These are phyloP conservation scores for Sarcophaga bullata DNA, from an alignment of 1,140 invertebrate species.

Conservation along the genomic window DNA sequence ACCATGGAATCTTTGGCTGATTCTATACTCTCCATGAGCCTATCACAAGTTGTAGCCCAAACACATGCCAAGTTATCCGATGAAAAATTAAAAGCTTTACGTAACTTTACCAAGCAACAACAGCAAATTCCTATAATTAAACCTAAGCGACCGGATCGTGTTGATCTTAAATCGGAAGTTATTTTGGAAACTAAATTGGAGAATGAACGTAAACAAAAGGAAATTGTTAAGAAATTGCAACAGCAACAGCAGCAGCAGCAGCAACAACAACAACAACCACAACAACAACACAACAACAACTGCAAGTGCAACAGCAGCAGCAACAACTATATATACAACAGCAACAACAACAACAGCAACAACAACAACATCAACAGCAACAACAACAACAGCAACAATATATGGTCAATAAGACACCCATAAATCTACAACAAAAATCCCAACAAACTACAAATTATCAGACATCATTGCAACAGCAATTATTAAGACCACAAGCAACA, in stretches of 20 bases:
- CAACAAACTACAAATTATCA: not conserved
- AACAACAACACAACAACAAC: slow-evolving; percentile 14
- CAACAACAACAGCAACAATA: not conserved
- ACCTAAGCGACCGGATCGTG: slow-evolving; percentile 60
- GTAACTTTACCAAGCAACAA: slow-evolving; percentile 47
- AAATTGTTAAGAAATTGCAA: slow-evolving; percentile 30
- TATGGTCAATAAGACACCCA: not conserved
- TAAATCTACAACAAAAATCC: not conserved
- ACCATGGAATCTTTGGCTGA: slow-evolving; percentile 56
- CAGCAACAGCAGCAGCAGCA: slow-evolving; percentile 42
- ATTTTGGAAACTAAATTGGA: slow-evolving; percentile 58
- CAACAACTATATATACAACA: not conserved
- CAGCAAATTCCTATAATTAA: slow-evolving; percentile 56
- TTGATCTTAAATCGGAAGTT: slow-evolving; percentile 62
- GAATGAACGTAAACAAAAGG: slow-evolving; percentile 46
- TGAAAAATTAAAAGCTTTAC: slow-evolving; percentile 51
- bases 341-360: slow-evolving; percentile 9
- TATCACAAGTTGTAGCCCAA: slow-evolving; percentile 52
- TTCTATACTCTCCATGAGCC: slow-evolving; percentile 59
- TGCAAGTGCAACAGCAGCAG: slow-evolving; percentile 20
- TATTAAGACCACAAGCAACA: not conserved
- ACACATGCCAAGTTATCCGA: slow-evolving; percentile 53
- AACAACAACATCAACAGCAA: slow-evolving; percentile 14
- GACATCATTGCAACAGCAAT: slow-evolving; percentile 19
- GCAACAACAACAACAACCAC: slow-evolving; percentile 38